These are phyloP conservation scores for Hyla sarda DNA, from an alignment of 2,113 vertebrate species.

Conservation along the genomic window DNA sequence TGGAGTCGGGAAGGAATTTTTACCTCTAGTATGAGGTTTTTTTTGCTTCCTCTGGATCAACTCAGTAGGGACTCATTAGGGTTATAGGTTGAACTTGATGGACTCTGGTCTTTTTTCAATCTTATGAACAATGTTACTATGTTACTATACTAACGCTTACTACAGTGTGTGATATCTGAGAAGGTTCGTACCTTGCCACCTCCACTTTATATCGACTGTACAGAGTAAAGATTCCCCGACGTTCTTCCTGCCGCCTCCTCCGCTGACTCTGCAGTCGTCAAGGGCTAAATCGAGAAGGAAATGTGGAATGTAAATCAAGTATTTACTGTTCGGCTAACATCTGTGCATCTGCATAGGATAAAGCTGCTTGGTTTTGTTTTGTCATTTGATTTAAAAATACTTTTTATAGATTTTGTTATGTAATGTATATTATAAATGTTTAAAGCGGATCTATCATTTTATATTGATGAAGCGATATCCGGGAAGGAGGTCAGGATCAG, in stretches of 20 bases:
- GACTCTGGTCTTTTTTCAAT: too few species aligned
- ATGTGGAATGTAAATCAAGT: conserved; percentile 34
- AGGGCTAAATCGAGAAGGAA: background rate
- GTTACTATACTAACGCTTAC: background rate
- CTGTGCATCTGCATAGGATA: background rate
- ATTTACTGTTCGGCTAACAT: background rate
- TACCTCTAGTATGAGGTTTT: too few species aligned
- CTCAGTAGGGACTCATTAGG: too few species aligned
- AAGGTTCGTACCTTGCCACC: background rate
- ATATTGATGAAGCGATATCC: too few species aligned
- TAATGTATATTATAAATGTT: too few species aligned
- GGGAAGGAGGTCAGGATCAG: too few species aligned
- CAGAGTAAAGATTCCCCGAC: conserved; percentile 1
- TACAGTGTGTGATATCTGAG: background rate
- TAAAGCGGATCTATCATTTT: too few species aligned
- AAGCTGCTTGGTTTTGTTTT: background rate
- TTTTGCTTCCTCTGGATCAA: too few species aligned
- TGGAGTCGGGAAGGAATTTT: too few species aligned
- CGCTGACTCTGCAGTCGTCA: conserved; percentile 9
- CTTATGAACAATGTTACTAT: too few species aligned
- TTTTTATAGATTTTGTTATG: too few species aligned
- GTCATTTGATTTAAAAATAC: background rate
- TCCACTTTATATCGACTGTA: conserved; percentile 23
- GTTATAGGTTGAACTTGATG: too few species aligned
- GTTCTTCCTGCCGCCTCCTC: background rate